Conservation (phyloP, 2,113 vertebrate species). For the Otus sunia region DNA sequence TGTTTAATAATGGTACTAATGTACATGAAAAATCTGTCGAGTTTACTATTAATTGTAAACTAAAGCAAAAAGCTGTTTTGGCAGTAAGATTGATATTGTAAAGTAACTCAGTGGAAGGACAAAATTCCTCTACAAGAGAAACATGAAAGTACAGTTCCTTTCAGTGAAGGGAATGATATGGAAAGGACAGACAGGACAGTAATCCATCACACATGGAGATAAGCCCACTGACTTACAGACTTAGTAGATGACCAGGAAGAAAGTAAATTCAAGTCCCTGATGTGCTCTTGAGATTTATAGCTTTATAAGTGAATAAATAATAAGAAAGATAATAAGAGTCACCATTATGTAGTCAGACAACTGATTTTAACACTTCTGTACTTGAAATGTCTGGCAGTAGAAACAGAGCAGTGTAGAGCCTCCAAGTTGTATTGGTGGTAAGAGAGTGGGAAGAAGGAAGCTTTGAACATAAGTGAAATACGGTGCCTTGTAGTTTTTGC, state of each 20-base stretch:
- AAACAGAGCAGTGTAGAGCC: neutral
- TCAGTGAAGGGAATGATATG: neutral
- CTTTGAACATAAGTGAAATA: neutral
- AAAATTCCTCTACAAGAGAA: neutral
- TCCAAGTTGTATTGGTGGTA: neutral
- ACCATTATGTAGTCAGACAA: neutral
- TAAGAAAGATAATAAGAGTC: neutral
- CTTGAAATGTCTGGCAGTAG: neutral
- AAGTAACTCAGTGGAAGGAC: neutral
- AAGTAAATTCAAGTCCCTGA: neutral
- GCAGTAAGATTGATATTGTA: neutral
- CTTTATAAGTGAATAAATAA: neutral
- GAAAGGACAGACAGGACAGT: neutral
- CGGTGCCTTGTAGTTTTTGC: neutral
- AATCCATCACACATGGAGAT: neutral
- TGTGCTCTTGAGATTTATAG: neutral
- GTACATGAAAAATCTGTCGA: neutral
- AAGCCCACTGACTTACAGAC: neutral
- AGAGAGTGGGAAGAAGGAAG: neutral
- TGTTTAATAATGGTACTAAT: neutral
- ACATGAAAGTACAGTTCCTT: neutral
- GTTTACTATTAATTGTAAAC: neutral
- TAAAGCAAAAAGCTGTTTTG: neutral
- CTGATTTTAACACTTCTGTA: neutral
- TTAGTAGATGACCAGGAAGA: neutral